Conservation (phyloP, 2,797 vertebrate genomes). For the Austrolebias charrua region DNA sequence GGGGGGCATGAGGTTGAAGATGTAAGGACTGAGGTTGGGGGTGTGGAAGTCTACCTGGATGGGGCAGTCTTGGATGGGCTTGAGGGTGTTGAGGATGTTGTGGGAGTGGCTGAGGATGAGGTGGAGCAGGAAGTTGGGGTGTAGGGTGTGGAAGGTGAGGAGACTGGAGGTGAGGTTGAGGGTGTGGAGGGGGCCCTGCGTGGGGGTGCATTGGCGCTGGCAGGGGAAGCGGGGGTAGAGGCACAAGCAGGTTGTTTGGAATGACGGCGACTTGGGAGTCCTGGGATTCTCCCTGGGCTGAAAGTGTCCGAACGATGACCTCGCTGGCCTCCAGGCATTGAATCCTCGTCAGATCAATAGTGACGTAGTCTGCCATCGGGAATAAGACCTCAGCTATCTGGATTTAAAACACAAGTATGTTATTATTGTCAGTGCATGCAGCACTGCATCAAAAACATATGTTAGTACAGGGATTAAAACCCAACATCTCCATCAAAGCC, state of each 20-base stretch:
- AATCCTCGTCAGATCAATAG: conserved; percentile 86
- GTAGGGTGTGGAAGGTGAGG: conserved; percentile 63
- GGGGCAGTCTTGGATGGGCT: conserved; percentile 66
- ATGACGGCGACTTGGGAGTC: conserved; percentile 87
- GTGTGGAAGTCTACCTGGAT: conserved; percentile 55
- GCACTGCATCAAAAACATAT: too few relatives aligned
- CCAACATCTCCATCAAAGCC: too few relatives aligned
- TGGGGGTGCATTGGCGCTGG: conserved; percentile 68
- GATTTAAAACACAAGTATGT: conserved; percentile 1
- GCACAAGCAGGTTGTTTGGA: conserved; percentile 91
- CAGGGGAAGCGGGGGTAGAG: conserved; percentile 80
- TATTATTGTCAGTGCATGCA: too few relatives aligned
- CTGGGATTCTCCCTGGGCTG: conserved; percentile 91
- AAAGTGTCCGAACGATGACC: conserved; percentile 91
- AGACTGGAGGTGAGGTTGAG: conserved; percentile 63
- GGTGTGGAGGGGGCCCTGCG: conserved; percentile 56
- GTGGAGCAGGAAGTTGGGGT: conserved; percentile 59
- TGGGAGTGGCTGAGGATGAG: conserved; percentile 54
- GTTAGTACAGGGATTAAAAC: too few relatives aligned
- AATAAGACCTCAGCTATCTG: conserved; percentile 93
- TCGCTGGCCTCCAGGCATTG: conserved; percentile 88
- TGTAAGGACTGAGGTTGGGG: conserved; percentile 65
- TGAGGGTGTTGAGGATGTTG: conserved; percentile 72
- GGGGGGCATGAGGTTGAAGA: conserved; percentile 64
- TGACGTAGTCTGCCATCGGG: conserved; percentile 84